These are phyloP conservation scores for Papilio helenus DNA, from an alignment of 1,140 invertebrate species.

Conservation along the genomic window DNA sequence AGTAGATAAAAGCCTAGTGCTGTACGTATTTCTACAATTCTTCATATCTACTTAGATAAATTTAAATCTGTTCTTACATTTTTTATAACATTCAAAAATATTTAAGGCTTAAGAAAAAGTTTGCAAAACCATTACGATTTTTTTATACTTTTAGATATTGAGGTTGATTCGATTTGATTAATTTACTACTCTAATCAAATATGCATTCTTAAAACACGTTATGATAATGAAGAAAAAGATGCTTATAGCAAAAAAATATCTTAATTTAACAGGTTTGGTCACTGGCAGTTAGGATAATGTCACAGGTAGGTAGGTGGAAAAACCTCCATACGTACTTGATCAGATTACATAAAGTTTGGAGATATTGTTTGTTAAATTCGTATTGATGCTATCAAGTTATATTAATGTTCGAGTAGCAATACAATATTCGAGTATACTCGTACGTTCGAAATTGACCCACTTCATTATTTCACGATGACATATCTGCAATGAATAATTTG, in stretches of 20 bases:
- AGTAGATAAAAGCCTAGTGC: background rate
- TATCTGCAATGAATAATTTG: background rate
- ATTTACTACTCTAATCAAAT: no score
- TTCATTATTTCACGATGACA: background rate
- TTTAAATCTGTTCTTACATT: no score
- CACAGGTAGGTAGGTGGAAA: background rate
- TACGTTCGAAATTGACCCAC: background rate
- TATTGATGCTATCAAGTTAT: background rate
- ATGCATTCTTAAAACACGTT: no score
- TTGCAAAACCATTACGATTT: no score
- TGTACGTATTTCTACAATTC: background rate
- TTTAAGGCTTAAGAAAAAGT: no score
- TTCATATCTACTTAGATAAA: background rate
- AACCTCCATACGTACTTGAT: background rate
- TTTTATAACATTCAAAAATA: no score
- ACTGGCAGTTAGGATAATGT: background rate
- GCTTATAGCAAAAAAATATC: no score
- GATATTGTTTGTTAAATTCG: background rate
- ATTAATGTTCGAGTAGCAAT: background rate
- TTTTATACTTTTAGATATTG: no score
- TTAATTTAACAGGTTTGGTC: no score
- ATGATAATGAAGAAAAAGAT: no score
- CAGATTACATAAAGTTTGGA: background rate
- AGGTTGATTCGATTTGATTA: no score
- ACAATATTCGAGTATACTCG: background rate